These are phyloP conservation scores for Zoanthus gigantus DNA, from an alignment of 92 coral and sea anemone genomes.

Conservation along the genomic window DNA sequence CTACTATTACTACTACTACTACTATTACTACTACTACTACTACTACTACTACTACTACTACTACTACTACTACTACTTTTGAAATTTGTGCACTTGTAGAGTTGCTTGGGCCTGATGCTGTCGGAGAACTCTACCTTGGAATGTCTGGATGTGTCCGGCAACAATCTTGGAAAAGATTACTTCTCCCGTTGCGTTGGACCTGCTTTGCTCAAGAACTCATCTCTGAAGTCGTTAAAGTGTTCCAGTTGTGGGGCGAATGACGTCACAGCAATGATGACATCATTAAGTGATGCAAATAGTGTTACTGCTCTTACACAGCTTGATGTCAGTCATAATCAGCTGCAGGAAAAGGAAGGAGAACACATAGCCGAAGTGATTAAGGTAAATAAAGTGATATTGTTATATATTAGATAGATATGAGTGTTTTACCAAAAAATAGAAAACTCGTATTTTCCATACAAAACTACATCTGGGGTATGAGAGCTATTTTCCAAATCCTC, in stretches of 20 bases:
- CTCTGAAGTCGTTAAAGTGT: conserved; percentile 57
- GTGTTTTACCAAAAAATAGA: no score
- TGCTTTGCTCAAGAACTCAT: conserved; percentile 58
- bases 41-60: no score
- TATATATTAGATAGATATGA: no score
- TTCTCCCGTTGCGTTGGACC: conserved; percentile 84
- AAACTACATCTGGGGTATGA: no score
- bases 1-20: no score
- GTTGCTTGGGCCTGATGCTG: conserved; percentile 66
- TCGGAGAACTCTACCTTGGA: conserved; percentile 59
- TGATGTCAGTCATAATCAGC: conserved; percentile 71
- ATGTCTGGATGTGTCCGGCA: conserved; percentile 74
- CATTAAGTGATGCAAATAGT: conserved; percentile 48
- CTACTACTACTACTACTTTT: no score
- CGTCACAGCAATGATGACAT: conserved; percentile 62
- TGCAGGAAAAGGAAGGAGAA: conserved; percentile 64
- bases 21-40: no score
- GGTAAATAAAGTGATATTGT: conserved; percentile 17
- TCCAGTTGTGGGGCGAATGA: conserved; percentile 80
- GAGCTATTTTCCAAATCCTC: no score
- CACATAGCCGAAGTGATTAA: conserved; percentile 50
- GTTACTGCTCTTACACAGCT: conserved; percentile 49
- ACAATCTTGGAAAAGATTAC: conserved; percentile 75
- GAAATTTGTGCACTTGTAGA: conserved; percentile 20
- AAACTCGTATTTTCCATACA: no score